Evolutionary conservation across 2,797 vertebrate genomes (phyloP), one percentile per base, ranked within the genome.

Genomic region (Hypotaenidia okinawae): DNA sequence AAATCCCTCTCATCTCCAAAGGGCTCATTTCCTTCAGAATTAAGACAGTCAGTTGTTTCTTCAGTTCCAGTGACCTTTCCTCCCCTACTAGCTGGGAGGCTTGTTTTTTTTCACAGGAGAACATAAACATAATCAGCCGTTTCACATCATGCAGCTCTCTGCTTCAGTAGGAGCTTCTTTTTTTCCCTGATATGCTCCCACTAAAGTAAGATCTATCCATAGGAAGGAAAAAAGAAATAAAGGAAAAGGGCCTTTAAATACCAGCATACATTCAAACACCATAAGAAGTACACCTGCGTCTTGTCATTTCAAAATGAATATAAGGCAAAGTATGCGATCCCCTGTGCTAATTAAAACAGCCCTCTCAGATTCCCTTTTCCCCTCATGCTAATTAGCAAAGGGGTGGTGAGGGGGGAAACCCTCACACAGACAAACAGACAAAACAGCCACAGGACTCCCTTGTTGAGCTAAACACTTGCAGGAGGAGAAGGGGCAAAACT

Each of bases 231-330:
- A 57, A 45, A 45, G 43, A 58, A 32, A 43, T 16, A 1, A 43
- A 10, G 75, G 75, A 77, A 52, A 77, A 52, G 37, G 68, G 39
- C 35, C 14, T 80, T 45, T 80, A 81, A 90, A 74, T 67, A 41
- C 22, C 80, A 87, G 52, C 74, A 83, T 57, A 30, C 39, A 72
- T 25, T 70, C 69, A 89, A 83, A 68, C 10, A 3, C 43, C 41
- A 76, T 75, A 54, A 32, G 27, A 93, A 84, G 59, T 82, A 85
- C 94, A 95, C 94, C 96, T 95, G 92, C 85, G 92, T 69, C 96
- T 93, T 95, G 87, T 97, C 92, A 89, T 90, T 94, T 95, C 89
- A 90, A 92, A 96, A 96, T 95, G 85, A 95, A 95, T 89, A 86
- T 68, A 90, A 95, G 75, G 41, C 62, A 85, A 81, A 63, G 90